Evolutionary conservation across 2,113 vertebrate species (phyloP).

Genomic region (Hydropotes inermis): DNA sequence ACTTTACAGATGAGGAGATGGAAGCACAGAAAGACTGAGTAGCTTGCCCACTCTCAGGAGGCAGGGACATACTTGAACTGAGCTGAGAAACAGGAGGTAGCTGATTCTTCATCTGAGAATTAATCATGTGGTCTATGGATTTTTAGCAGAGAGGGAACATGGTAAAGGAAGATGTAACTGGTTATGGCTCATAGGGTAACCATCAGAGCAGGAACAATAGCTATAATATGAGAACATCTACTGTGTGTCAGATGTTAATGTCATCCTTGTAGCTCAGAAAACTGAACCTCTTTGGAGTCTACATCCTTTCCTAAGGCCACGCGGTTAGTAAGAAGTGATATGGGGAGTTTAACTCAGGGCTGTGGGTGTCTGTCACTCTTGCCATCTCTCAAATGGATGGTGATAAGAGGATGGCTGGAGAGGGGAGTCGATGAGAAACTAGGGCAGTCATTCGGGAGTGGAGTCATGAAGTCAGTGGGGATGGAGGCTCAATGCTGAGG

Average conservation of each 20-base stretch:
- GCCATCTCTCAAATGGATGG: neutral
- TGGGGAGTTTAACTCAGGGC: neutral
- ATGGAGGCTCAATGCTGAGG: neutral
- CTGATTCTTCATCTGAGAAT: neutral
- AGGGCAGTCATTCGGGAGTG: neutral
- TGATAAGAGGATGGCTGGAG: neutral
- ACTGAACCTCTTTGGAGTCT: neutral
- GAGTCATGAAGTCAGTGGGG: neutral
- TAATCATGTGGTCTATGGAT: neutral
- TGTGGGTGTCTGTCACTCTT: neutral
- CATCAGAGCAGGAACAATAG: neutral
- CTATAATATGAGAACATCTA: neutral
- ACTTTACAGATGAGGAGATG: neutral
- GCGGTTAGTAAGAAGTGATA: neutral
- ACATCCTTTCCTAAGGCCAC: neutral
- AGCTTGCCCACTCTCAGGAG: neutral
- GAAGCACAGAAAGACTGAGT: neutral
- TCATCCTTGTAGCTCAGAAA: neutral
- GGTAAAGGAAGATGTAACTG: neutral
- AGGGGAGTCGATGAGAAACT: neutral
- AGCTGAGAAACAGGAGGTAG: neutral
- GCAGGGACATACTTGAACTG: neutral
- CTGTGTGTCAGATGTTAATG: neutral
- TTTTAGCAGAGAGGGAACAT: neutral
- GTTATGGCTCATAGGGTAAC: neutral